Conservation (phyloP, 2,888 invertebrate genomes). For the Erebia palarica region DNA sequence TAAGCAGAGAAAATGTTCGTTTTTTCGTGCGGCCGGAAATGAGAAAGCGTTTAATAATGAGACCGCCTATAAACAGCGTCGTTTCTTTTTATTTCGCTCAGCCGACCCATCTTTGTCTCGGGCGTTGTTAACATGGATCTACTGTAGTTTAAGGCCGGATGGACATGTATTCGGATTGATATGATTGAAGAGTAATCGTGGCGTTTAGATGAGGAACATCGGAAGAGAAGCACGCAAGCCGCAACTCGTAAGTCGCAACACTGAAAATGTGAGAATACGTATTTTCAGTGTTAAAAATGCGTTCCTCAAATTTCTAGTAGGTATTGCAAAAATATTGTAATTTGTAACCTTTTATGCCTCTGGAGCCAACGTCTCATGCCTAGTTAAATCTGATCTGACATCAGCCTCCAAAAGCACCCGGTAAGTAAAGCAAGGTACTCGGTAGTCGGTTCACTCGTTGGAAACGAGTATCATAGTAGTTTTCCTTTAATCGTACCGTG, state of each 20-base stretch:
- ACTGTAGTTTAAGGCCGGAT: slow-evolving; percentile 9
- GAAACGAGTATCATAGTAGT: neutral
- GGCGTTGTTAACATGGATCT: slow-evolving; percentile 47
- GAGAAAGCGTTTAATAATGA: slow-evolving; percentile 68
- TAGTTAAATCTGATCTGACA: too few relatives aligned
- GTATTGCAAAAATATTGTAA: too few relatives aligned
- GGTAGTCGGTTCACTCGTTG: neutral
- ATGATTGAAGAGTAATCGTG: too few relatives aligned
- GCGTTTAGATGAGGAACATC: too few relatives aligned
- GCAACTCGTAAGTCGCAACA: too few relatives aligned
- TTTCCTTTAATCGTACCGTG: neutral
- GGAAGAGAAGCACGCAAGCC: too few relatives aligned
- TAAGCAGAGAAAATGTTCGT: slow-evolving; percentile 40
- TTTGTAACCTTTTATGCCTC: too few relatives aligned
- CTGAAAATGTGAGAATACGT: too few relatives aligned
- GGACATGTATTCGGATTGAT: too few relatives aligned
- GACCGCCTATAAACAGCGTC: slow-evolving; percentile 60
- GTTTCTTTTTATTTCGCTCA: slow-evolving; percentile 64
- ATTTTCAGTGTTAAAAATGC: too few relatives aligned
- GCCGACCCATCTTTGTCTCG: slow-evolving; percentile 56
- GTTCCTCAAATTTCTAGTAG: too few relatives aligned
- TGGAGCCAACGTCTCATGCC: too few relatives aligned
- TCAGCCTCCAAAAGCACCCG: neutral
- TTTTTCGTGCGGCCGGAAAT: slow-evolving; percentile 54
- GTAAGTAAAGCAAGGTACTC: neutral